These are phyloP conservation scores for Clarias magur DNA, from an alignment of 2,113 vertebrate genomes.

Conservation along the genomic window DNA sequence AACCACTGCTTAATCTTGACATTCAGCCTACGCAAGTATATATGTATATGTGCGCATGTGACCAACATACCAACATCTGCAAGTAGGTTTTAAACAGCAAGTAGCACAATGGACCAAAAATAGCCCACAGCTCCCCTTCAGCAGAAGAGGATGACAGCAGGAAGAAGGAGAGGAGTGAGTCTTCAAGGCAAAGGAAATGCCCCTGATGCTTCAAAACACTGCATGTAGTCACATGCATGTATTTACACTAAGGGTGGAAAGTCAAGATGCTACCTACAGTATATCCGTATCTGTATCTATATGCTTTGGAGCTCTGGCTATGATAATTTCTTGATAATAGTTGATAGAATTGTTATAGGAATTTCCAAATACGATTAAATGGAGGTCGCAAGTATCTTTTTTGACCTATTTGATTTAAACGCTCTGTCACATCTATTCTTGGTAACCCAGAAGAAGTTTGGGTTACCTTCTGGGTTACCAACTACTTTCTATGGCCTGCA, in stretches of 20 bases:
- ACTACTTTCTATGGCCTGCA: no score
- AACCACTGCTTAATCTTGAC: background rate
- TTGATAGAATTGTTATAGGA: no score
- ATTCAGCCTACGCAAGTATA: background rate
- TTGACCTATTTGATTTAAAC: background rate
- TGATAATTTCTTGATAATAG: background rate
- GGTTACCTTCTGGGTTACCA: no score
- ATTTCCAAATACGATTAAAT: background rate
- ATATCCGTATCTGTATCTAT: background rate
- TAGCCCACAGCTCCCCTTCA: slow-evolving; percentile 70
- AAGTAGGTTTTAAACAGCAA: slow-evolving; percentile 75
- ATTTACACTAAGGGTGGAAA: background rate
- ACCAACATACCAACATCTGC: slow-evolving; percentile 63
- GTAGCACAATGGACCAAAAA: slow-evolving; percentile 80
- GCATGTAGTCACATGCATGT: slow-evolving; percentile 1
- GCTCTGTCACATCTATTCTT: background rate
- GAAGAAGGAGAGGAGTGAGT: background rate
- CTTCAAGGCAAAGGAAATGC: slow-evolving; percentile 2
- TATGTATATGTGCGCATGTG: background rate
- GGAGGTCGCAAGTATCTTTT: background rate
- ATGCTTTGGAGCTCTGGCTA: background rate
- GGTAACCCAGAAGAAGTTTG: no score
- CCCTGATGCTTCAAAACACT: slow-evolving; percentile 9
- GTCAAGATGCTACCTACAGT: background rate
- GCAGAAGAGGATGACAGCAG: slow-evolving; percentile 40